Evolutionary conservation across 2,113 vertebrate genomes (phyloP).

Genomic region (Melanotaenia duboulayi): DNA sequence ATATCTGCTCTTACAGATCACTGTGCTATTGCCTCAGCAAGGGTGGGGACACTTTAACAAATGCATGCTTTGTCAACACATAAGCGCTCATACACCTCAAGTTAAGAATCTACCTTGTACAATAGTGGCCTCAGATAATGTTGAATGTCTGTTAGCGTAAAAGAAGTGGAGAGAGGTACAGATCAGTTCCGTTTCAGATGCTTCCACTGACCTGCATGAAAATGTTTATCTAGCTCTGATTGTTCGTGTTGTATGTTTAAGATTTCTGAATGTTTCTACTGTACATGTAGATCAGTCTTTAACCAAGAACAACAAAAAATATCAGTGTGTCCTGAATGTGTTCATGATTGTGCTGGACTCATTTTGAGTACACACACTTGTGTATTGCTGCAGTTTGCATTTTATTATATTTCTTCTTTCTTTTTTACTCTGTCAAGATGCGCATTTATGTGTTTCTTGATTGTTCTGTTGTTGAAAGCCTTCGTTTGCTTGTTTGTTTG

Average conservation of each 20-base stretch:
- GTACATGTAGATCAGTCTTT: slow-evolving; percentile 19
- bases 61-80: slow-evolving; percentile 50
- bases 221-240: slow-evolving; percentile 56
- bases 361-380: slow-evolving; percentile 6
- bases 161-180: slow-evolving; percentile 3
- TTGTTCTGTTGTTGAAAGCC: slow-evolving; percentile 28
- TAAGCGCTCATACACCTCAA: slow-evolving; percentile 38
- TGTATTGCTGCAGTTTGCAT: background rate
- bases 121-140: slow-evolving; percentile 60
- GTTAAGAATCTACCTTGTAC: slow-evolving; percentile 60
- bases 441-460: slow-evolving; percentile 27
- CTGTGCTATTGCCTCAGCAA: slow-evolving; percentile 58
- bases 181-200: slow-evolving; percentile 41
- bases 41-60: slow-evolving; percentile 17
- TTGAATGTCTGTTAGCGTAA: slow-evolving; percentile 59
- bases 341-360: slow-evolving; percentile 19
- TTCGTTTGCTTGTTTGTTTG: too few relatives aligned
- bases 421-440: background rate
- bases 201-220: slow-evolving; percentile 72
- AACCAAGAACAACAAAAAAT: slow-evolving; percentile 36
- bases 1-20: slow-evolving; percentile 38
- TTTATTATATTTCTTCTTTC: slow-evolving; percentile 14
- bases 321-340: slow-evolving; percentile 53
- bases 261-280: slow-evolving; percentile 55
- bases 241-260: slow-evolving; percentile 55